Percentiles rank a stretch among this genome's conserved stretches.
Evolutionary conservation across 2,113 vertebrate genomes (phyloP).

Genomic region (Pseudolaguvia tuberculata): DNA sequence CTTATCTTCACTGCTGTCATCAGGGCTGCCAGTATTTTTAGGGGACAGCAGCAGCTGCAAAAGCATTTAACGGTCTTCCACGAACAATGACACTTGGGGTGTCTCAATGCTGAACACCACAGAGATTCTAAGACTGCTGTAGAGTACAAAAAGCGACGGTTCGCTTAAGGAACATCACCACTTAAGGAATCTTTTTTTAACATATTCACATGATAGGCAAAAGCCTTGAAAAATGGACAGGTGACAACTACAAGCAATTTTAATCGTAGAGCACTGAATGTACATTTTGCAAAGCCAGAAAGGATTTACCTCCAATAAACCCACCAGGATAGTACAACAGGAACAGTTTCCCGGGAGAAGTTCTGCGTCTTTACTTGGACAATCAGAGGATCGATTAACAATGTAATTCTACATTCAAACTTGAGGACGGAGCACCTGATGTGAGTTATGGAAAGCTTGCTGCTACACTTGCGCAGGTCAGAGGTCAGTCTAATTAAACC

Average conservation of each 20-base stretch:
- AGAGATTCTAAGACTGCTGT: conserved; percentile 54
- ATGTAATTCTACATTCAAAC: conserved; percentile 66
- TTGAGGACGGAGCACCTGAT: conserved; percentile 63
- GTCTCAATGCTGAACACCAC: conserved; percentile 62
- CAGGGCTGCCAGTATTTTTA: conserved; percentile 75
- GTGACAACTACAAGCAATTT: conserved; percentile 34
- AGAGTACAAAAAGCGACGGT: conserved; percentile 38
- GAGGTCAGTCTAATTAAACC: conserved; percentile 72
- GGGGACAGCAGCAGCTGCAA: conserved; percentile 76
- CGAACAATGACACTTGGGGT: conserved; percentile 75
- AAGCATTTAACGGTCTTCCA: conserved; percentile 77
- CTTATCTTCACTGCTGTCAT: conserved; percentile 78
- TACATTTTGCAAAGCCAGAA: conserved; percentile 2
- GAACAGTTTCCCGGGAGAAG: conserved; percentile 29
- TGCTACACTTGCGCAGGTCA: conserved; percentile 62
- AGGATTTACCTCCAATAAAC: conserved; percentile 42
- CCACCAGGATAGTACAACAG: conserved; percentile 22
- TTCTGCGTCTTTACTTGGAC: conserved; percentile 43
- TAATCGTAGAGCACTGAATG: conserved; percentile 38
- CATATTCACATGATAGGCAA: neutral
- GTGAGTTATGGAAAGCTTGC: conserved; percentile 67
- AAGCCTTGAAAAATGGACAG: conserved; percentile 49
- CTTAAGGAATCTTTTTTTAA: conserved; percentile 19
- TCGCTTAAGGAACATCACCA: conserved; percentile 2
- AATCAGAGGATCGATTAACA: conserved; percentile 46